These are phyloP conservation scores for Amphimedon queenslandica DNA, from an alignment of 37 sponge, comb jelly and placozoan species.

Conservation along the genomic window DNA sequence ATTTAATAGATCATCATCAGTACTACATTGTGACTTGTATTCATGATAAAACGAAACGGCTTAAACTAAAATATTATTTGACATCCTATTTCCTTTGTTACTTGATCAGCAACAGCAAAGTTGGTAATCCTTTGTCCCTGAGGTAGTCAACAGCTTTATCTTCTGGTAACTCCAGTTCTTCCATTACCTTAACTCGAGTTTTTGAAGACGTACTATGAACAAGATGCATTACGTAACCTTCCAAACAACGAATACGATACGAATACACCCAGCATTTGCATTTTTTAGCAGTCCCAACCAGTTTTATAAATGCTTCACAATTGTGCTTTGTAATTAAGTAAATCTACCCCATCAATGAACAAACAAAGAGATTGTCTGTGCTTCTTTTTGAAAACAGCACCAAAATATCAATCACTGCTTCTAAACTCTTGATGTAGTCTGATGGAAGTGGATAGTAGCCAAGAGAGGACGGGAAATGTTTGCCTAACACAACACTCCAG, in stretches of 20 bases:
- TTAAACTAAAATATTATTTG: background rate
- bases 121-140: background rate
- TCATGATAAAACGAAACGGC: background rate
- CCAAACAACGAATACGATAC: background rate
- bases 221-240: background rate
- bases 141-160: background rate
- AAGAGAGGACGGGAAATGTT: background rate
- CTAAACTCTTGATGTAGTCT: background rate
- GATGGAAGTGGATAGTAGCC: background rate
- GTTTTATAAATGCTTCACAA: background rate
- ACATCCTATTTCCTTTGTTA: background rate
- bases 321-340: conserved; percentile 1
- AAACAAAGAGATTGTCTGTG: background rate
- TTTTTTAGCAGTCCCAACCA: background rate
- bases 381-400: conserved; percentile 1
- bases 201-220: background rate
- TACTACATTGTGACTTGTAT: no score
- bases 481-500: background rate
- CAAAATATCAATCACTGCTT: background rate
- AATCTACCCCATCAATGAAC: conserved; percentile 7
- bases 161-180: background rate
- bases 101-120: background rate
- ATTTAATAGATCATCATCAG: background rate
- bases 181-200: background rate
- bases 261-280: background rate